phyloP scores from a whole-genome alignment of 2,888 invertebrate genomes.

The Steromphala cineraria region DNA sequence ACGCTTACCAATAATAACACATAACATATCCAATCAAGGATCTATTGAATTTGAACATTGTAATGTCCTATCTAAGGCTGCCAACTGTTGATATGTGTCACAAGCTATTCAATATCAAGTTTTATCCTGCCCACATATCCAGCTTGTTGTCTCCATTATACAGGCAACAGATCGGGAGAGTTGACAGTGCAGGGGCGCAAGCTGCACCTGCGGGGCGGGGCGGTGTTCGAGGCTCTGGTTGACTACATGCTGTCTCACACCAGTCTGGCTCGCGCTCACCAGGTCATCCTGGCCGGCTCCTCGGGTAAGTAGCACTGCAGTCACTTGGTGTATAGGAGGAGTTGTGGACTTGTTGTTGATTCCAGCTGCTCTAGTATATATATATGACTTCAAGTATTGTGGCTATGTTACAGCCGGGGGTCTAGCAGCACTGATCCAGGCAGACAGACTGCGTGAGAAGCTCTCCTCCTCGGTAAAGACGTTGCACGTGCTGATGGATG shows the following conservation, averaged over 20 bases:
- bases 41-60: not conserved
- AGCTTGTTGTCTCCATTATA: not conserved
- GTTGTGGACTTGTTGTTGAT: too few species aligned
- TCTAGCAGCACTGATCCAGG: constrained; percentile 49
- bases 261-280: constrained; percentile 46
- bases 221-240: constrained; percentile 48
- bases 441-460: constrained; percentile 43
- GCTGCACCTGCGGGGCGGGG: constrained; percentile 47
- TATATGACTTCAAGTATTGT: too few species aligned
- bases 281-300: constrained; percentile 50
- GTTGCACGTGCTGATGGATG: constrained; percentile 50
- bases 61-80: too few species aligned
- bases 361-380: too few species aligned
- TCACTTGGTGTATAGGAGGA: too few species aligned
- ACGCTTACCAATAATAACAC: not conserved
- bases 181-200: constrained; percentile 35
- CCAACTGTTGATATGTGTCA: too few species aligned
- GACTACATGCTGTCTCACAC: constrained; percentile 44
- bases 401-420: constrained; percentile 46
- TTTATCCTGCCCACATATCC: not conserved
- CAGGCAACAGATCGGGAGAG: constrained; percentile 47
- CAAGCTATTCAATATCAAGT: not conserved
- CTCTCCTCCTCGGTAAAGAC: constrained; percentile 44
- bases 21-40: too few species aligned
- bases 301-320: constrained; percentile 40